These are phyloP conservation scores for Apus apus DNA, from an alignment of 2,113 vertebrate genomes.

Conservation along the genomic window DNA sequence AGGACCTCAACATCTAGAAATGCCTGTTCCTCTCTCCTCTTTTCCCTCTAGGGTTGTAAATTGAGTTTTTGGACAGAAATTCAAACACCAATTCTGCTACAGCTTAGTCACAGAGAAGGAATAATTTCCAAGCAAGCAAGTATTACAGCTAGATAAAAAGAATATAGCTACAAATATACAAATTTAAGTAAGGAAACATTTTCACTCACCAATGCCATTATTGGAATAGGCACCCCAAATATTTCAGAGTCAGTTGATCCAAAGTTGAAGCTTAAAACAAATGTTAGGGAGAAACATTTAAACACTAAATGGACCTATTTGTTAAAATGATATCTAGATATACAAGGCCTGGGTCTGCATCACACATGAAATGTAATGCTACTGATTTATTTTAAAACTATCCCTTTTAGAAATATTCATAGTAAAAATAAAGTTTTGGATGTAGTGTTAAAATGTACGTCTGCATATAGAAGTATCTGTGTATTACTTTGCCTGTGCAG, in stretches of 20 bases:
- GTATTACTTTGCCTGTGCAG: background rate
- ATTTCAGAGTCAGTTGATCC: constrained; percentile 86
- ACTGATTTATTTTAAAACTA: background rate
- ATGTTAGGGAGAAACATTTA: background rate
- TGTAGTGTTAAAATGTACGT: background rate
- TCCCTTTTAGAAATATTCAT: background rate
- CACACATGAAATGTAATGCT: background rate
- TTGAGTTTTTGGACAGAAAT: background rate
- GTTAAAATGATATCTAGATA: background rate
- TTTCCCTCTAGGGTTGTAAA: background rate
- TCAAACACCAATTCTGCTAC: background rate
- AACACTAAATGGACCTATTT: background rate
- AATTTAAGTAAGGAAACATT: background rate
- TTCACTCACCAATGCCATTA: constrained; percentile 90
- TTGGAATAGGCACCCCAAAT: constrained; percentile 88
- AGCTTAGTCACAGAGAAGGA: background rate
- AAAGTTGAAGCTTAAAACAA: constrained; percentile 84
- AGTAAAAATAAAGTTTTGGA: background rate
- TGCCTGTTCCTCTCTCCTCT: background rate
- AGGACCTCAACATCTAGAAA: background rate
- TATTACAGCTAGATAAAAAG: background rate
- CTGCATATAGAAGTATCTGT: background rate
- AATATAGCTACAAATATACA: background rate
- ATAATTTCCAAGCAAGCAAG: background rate
- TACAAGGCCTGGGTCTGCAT: background rate